Base-by-base conservation (phyloP, 2,797 vertebrate genomes). In the Psittacula echo region DNA sequence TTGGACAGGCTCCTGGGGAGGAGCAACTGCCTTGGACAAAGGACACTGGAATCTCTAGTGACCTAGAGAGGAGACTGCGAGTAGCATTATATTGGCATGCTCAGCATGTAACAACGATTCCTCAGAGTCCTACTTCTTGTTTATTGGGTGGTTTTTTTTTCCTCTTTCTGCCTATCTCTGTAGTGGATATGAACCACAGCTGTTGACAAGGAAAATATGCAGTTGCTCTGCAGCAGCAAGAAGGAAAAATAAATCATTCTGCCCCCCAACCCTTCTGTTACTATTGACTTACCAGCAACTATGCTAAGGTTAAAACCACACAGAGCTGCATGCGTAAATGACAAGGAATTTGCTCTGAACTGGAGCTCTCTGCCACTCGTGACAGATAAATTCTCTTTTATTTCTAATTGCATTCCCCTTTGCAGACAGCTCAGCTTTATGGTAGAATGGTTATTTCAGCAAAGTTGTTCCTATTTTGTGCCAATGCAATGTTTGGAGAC, bases 201-300 rank as follows among this genome's bases (percentile, higher is more conserved):
- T 96, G 94, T 93, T 96, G 93, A 96, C 77, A 94, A 90, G 94
- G 92, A 94, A 95, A 91, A 93, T 93, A 96, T 76, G 89, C 90
- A 95, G 91, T 89, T 93, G 89, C 85, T 95, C 90, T 90, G 71
- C 53, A 94, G 94, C 82, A 90, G 80, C 86, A 87, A 86, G 75
- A 90, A 95, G 85, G 84, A 85, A 87, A 96, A 95, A 93, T 92
- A 94, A 96, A 95, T 93, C 95, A 90, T 92, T n/a, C 54, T 58
- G 3, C 8, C 32, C 47, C 42, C 29, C 2, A 2, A 32, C 23
- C 34, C 62, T 92, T 87, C 84, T 78, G 72, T 93, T 96, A 42
- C 94, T 94, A n/a, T 95, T 96, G 88, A 85, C 94, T 95, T 93
- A 75, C 56, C 78, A 92, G 45, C 0, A 18, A 79, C 84, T 80